A percentile compares a stretch with the other conserved stretches of the same genome.
Evolutionary conservation across 1,140 invertebrate species (phyloP).

Genomic region (Drosophila aff.): DNA sequence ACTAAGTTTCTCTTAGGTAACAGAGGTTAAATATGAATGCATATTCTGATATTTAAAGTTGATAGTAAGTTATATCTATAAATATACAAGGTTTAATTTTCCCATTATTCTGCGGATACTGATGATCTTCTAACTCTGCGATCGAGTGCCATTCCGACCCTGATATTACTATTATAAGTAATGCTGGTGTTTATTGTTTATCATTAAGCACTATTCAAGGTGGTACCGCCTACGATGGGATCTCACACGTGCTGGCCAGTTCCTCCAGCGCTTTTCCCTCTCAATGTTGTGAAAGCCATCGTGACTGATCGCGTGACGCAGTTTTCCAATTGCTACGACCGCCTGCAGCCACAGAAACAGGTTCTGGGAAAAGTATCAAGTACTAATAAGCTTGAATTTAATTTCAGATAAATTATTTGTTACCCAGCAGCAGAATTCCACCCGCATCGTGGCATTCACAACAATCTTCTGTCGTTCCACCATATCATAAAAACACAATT

Average conservation of each 20-base stretch:
- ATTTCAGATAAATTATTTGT: not conserved
- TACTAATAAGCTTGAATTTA: not conserved
- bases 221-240: conserved; percentile 7
- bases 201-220: not conserved
- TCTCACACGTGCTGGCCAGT: conserved; percentile 25
- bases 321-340: not conserved
- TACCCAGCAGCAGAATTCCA: conserved; percentile 17
- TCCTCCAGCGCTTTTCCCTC: conserved; percentile 8
- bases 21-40: not conserved
- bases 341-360: not conserved
- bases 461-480: conserved; percentile 14
- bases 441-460: conserved; percentile 1
- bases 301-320: conserved; percentile 27
- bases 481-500: not conserved
- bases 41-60: not conserved
- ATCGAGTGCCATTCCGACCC: conserved; percentile 26
- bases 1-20: no score
- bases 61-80: conserved; percentile 16
- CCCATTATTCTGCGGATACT: conserved; percentile 12
- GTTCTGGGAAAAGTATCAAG: not conserved
- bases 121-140: not conserved
- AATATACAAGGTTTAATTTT: conserved; percentile 3
- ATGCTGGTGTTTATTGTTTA: not conserved
- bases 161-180: not conserved
- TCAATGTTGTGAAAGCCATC: conserved; percentile 43